These are phyloP conservation scores for Ctenochaetus hawaiiensis DNA, from an alignment of 2,797 vertebrate genomes.

Conservation along the genomic window DNA sequence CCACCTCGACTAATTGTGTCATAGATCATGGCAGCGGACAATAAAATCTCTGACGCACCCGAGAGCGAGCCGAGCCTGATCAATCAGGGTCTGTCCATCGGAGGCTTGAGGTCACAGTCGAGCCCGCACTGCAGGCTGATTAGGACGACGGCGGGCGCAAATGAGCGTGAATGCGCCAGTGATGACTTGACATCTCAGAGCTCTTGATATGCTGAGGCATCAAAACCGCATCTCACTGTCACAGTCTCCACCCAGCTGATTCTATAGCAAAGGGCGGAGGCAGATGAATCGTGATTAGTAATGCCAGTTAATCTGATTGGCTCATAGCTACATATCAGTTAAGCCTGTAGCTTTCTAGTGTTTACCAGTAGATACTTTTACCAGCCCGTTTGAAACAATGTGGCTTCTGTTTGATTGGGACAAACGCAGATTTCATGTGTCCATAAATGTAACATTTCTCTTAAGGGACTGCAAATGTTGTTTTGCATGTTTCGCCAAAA, in stretches of 20 bases:
- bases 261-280: neutral
- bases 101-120: slow-evolving; percentile 61
- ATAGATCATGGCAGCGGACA: slow-evolving; percentile 71
- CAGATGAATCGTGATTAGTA: neutral
- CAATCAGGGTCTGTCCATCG: slow-evolving; percentile 60
- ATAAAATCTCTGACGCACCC: slow-evolving; percentile 69
- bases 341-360: neutral
- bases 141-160: slow-evolving; percentile 43
- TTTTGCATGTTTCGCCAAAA: neutral
- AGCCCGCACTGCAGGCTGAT: slow-evolving; percentile 50
- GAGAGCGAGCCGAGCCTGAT: slow-evolving; percentile 59
- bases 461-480: neutral
- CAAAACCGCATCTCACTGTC: slow-evolving; percentile 18
- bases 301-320: neutral
- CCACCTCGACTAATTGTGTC: slow-evolving; percentile 72
- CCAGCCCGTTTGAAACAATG: neutral
- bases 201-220: slow-evolving; percentile 12
- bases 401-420: neutral
- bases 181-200: slow-evolving; percentile 39
- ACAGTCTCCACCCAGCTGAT: neutral
- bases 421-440: neutral
- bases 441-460: neutral
- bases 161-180: slow-evolving; percentile 46
- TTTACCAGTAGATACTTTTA: slow-evolving; percentile 1
- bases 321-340: neutral